These are phyloP conservation scores for Aricia artaxerxes DNA, from an alignment of 2,888 invertebrate genomes.

Conservation along the genomic window DNA sequence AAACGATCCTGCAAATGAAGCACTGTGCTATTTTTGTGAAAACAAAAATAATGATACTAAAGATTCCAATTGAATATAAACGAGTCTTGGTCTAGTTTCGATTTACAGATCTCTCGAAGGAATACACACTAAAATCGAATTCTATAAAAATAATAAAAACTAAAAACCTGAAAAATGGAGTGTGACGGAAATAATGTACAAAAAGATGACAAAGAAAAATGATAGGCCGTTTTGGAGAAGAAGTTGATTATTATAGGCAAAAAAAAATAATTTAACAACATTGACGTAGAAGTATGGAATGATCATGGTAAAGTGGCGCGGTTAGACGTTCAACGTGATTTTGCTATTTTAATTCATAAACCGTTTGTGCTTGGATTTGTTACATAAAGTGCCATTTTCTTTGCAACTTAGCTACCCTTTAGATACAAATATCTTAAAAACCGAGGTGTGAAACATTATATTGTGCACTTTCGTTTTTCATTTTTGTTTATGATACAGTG, in stretches of 20 bases:
- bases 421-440: conserved; percentile 55
- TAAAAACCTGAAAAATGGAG: conserved; percentile 61
- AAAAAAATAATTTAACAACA: conserved; percentile 66
- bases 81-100: conserved; percentile 64
- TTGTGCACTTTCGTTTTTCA: conserved; percentile 70
- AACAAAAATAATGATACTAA: conserved; percentile 67
- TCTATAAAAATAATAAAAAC: conserved; percentile 51
- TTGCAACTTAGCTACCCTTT: conserved; percentile 49
- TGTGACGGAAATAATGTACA: conserved; percentile 56
- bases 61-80: conserved; percentile 56
- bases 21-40: conserved; percentile 59
- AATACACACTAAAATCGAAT: conserved; percentile 63
- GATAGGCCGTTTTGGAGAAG: conserved; percentile 81
- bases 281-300: conserved; percentile 64
- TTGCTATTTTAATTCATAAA: conserved; percentile 36
- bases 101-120: conserved; percentile 81
- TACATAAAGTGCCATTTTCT: conserved; percentile 58
- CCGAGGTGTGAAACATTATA: conserved; percentile 63
- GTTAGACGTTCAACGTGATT: conserved; percentile 35
- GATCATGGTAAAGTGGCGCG: conserved; percentile 62
- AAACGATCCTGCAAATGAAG: conserved; percentile 60
- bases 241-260: conserved; percentile 73
- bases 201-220: conserved; percentile 63
- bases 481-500: conserved; percentile 73
- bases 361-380: conserved; percentile 54